phyloP scores from a whole-genome alignment of 2,888 invertebrate species.

The Panorpa germanica region DNA sequence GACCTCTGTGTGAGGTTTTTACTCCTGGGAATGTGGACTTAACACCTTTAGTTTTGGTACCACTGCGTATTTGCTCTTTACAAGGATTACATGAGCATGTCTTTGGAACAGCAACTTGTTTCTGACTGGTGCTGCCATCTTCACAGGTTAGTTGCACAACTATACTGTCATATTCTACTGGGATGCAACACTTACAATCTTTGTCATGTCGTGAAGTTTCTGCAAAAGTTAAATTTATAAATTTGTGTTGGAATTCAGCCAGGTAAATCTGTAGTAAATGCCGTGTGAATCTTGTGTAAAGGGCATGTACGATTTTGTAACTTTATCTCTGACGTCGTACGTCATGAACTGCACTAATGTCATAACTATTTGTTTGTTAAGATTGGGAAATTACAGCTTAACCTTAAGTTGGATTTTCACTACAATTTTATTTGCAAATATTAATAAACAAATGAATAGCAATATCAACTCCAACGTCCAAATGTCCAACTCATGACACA shows the following conservation, averaged over 20 bases:
- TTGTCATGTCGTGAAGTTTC: conserved; percentile 34
- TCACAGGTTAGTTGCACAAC: conserved; percentile 25
- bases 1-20: conserved; percentile 3
- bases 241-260: conserved; percentile 1
- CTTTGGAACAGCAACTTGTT: conserved; percentile 19
- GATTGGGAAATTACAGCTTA: too few species aligned
- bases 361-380: too few species aligned
- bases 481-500: too few species aligned
- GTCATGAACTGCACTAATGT: too few species aligned
- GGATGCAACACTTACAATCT: conserved; percentile 33
- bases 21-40: conserved; percentile 9
- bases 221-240: conserved; percentile 16
- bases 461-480: too few species aligned
- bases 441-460: too few species aligned
- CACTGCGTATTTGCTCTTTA: conserved; percentile 8
- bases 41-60: neutral
- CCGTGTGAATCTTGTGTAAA: conserved; percentile 6
- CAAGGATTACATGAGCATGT: conserved; percentile 21
- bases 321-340: too few species aligned
- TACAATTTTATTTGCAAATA: too few species aligned
- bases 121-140: conserved; percentile 21
- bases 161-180: conserved; percentile 19
- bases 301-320: conserved; percentile 1
- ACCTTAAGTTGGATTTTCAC: too few species aligned
- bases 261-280: neutral